phyloP scores from a whole-genome alignment of 2,113 vertebrate genomes.

The Physeter macrocephalus region DNA sequence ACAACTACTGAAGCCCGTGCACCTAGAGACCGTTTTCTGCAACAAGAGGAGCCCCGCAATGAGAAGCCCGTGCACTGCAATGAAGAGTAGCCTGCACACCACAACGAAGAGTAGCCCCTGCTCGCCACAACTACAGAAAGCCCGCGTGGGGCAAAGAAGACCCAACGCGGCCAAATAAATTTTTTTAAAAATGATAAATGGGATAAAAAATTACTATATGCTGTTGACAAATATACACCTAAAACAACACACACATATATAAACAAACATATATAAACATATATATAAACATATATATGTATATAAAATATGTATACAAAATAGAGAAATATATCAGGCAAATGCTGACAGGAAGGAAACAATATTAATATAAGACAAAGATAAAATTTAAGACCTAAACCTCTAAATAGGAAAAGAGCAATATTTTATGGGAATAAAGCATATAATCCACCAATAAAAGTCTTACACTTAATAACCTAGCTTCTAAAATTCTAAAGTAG shows the following conservation, averaged over 20 bases:
- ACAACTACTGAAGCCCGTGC: no score
- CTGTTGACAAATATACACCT: not conserved
- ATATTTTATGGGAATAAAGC: not conserved
- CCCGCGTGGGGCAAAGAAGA: no score
- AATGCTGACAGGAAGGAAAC: not conserved
- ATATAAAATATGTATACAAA: no score
- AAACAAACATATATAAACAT: no score
- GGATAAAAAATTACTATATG: not conserved
- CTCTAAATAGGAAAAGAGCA: not conserved
- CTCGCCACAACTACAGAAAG: no score
- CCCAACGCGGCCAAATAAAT: no score
- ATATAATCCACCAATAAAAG: not conserved
- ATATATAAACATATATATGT: no score
- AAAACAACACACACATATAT: not conserved
- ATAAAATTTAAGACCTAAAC: not conserved
- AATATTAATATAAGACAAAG: not conserved
- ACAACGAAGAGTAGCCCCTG: no score
- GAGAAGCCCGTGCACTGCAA: no score
- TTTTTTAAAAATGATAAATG: not conserved
- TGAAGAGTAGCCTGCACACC: no score
- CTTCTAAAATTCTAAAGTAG: not conserved
- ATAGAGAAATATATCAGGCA: not conserved
- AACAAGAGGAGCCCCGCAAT: no score
- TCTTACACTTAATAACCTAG: not conserved
- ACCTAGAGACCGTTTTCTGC: no score